A percentile compares a stretch with the other conserved stretches of the same genome.
phyloP scores from a whole-genome alignment of 2,113 vertebrate species.

The Thymallus thymallus region DNA sequence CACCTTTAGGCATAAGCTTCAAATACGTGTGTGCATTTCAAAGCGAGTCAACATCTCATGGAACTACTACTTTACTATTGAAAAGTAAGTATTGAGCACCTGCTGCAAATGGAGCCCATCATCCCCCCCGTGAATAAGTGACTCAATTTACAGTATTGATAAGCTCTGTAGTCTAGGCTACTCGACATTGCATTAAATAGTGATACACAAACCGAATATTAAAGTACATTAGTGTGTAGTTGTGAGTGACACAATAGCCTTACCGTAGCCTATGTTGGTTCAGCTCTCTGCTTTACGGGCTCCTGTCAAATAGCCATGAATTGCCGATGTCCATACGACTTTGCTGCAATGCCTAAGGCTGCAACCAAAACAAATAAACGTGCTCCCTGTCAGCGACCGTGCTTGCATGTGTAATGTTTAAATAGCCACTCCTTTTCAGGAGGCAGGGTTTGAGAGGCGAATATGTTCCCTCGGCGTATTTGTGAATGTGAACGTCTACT shows the following conservation, averaged over 20 bases:
- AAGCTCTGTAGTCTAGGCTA: too few species aligned
- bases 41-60: too few species aligned
- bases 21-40: too few species aligned
- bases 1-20: too few species aligned
- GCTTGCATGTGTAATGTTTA: constrained; percentile 28
- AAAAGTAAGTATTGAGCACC: not conserved
- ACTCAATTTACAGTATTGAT: not conserved
- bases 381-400: constrained; percentile 15
- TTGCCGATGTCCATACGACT: constrained; percentile 22
- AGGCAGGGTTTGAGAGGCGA: constrained; percentile 47
- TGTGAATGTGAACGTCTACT: not conserved
- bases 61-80: too few species aligned
- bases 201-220: not conserved
- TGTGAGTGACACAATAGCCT: constrained; percentile 10
- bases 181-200: not conserved
- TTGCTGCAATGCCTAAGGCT: constrained; percentile 13
- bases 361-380: constrained; percentile 41
- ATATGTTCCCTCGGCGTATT: constrained; percentile 10
- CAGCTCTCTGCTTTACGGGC: constrained; percentile 35
- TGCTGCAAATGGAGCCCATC: constrained; percentile 15
- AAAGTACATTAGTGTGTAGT: not conserved
- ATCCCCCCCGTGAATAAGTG: not conserved
- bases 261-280: constrained; percentile 47
- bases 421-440: constrained; percentile 65
- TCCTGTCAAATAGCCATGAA: constrained; percentile 52